Conservation (phyloP, 2,113 vertebrate species). For the Psephotus haematonotus region DNA sequence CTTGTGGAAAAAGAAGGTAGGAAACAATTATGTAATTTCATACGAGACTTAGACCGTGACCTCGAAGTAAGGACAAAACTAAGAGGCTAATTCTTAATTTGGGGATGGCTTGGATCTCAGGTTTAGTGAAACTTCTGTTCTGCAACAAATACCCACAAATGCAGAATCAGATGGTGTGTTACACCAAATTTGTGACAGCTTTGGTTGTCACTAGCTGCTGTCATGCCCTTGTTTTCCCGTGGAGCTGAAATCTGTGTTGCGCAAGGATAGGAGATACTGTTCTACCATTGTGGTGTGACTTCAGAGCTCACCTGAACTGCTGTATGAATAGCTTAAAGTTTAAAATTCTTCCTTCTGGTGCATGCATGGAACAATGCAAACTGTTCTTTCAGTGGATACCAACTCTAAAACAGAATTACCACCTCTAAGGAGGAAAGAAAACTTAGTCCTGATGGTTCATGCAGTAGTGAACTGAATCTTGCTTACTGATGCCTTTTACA, state of each 20-base stretch:
- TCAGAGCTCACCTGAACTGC: background rate
- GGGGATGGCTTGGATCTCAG: background rate
- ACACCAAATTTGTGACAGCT: background rate
- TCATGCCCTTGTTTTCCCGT: background rate
- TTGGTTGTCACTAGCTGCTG: background rate
- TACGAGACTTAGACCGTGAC: background rate
- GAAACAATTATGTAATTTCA: background rate
- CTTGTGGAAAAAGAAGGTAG: background rate
- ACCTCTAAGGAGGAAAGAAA: background rate
- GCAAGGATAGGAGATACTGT: background rate
- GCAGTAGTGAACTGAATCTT: background rate
- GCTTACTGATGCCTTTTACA: background rate
- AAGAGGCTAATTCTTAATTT: background rate
- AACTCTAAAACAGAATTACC: background rate
- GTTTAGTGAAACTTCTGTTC: background rate
- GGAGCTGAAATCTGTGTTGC: background rate
- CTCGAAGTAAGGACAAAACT: background rate
- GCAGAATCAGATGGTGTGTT: background rate
- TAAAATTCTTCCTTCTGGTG: background rate
- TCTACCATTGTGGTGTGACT: background rate
- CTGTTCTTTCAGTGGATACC: background rate
- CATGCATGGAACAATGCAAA: background rate
- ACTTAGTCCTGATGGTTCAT: background rate
- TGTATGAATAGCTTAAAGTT: background rate
- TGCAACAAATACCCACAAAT: background rate